phyloP scores from a whole-genome alignment of 2,888 invertebrate genomes.

The Drosophila siamana region DNA sequence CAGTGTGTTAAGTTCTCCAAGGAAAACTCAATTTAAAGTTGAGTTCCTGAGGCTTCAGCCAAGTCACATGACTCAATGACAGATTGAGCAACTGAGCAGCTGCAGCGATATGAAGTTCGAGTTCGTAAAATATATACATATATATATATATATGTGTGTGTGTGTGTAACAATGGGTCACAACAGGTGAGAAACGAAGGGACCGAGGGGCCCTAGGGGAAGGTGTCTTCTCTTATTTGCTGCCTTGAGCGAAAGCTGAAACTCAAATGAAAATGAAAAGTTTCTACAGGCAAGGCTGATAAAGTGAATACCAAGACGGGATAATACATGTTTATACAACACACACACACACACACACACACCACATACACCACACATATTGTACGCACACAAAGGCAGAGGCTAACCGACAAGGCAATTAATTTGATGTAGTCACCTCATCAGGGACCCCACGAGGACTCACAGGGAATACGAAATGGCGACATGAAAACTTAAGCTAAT shows the following conservation, averaged over 20 bases:
- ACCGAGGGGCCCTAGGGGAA: constrained; percentile 12
- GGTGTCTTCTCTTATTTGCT: constrained; percentile 18
- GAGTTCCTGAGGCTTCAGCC: constrained; percentile 35
- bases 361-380: background rate
- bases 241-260: constrained; percentile 21
- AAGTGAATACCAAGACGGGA: constrained; percentile 15
- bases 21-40: constrained; percentile 70
- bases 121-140: too few relatives aligned
- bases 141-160: background rate
- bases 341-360: background rate
- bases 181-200: constrained; percentile 33
- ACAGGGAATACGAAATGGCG: constrained; percentile 44
- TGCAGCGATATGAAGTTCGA: constrained; percentile 14
- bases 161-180: constrained; percentile 20
- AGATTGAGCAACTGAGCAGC: constrained; percentile 52
- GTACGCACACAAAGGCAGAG: constrained; percentile 4
- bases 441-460: constrained; percentile 25
- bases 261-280: constrained; percentile 41
- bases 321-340: constrained; percentile 24
- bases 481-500: constrained; percentile 67
- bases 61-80: constrained; percentile 49
- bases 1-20: constrained; percentile 49
- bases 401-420: constrained; percentile 57
- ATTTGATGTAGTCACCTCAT: constrained; percentile 63
- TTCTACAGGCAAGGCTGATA: constrained; percentile 27